Conservation (phyloP, 2,888 invertebrate genomes). For the Oxystoma pomonae region DNA sequence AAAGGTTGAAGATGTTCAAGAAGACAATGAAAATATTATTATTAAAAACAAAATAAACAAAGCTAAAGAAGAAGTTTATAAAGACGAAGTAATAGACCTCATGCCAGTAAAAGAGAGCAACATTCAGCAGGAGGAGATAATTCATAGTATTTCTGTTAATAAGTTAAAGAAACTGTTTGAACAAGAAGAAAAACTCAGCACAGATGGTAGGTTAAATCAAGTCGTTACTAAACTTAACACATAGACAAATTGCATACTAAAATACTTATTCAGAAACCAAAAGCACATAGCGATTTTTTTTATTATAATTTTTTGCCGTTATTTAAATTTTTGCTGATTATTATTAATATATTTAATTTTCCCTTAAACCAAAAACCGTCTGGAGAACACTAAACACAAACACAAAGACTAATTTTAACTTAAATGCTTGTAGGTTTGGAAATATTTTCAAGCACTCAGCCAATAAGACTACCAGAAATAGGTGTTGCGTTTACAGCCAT, state of each 20-base stretch:
- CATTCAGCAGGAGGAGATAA: background rate
- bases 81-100: background rate
- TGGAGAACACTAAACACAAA: no score
- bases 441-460: conserved; percentile 20
- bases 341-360: no score
- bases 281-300: no score
- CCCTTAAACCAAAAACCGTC: no score
- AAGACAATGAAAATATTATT: background rate
- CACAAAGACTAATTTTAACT: no score
- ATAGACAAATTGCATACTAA: no score
- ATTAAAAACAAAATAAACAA: conserved; percentile 11
- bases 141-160: conserved; percentile 21
- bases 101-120: no score
- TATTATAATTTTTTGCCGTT: no score
- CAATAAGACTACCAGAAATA: conserved; percentile 12
- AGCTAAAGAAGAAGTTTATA: conserved; percentile 6
- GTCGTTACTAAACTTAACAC: no score
- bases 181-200: conserved; percentile 16
- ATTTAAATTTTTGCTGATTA: no score
- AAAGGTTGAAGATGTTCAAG: background rate
- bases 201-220: conserved; percentile 16
- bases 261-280: no score
- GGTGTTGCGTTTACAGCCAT: conserved; percentile 20
- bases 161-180: conserved; percentile 26
- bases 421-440: conserved; percentile 18